A percentile compares a stretch with the other conserved stretches of the same genome.
These are phyloP conservation scores for Drosophila kikkawai DNA, from an alignment of 1,140 invertebrate genomes.

Conservation along the genomic window DNA sequence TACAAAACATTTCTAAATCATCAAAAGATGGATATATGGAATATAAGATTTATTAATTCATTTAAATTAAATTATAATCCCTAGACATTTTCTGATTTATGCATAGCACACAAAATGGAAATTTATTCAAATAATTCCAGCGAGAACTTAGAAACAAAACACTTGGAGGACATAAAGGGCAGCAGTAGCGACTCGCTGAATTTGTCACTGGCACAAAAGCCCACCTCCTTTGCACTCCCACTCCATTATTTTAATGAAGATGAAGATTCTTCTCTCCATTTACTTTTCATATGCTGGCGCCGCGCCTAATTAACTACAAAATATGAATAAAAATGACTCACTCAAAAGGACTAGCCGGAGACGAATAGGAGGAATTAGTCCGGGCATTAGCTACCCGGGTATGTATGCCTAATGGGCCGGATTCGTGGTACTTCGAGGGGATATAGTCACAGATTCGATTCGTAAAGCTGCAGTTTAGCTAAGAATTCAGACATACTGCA, in stretches of 20 bases:
- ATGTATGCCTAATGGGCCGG: background rate
- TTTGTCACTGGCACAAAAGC: background rate
- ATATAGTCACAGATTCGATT: conserved; percentile 3
- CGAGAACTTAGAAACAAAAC: background rate
- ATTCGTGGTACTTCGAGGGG: background rate
- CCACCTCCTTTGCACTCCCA: background rate
- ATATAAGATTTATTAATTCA: background rate
- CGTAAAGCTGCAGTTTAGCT: conserved; percentile 6
- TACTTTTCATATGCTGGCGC: conserved; percentile 34
- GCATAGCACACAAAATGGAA: background rate
- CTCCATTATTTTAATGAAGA: conserved; percentile 33
- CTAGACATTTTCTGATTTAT: background rate
- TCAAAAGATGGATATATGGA: background rate
- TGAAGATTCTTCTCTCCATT: conserved; percentile 27
- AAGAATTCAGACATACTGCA: conserved; percentile 9
- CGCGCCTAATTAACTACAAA: conserved; percentile 55
- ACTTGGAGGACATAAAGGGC: background rate
- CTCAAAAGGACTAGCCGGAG: conserved; percentile 11
- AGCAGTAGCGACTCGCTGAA: background rate
- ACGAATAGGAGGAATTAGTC: conserved; percentile 43
- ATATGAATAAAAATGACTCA: conserved; percentile 59
- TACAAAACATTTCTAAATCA: background rate
- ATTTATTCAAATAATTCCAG: conserved; percentile 1
- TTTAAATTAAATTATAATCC: background rate
- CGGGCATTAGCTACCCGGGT: conserved; percentile 2